Conservation (phyloP, 2,888 invertebrate genomes). For the Drosophila paucipuncta region DNA sequence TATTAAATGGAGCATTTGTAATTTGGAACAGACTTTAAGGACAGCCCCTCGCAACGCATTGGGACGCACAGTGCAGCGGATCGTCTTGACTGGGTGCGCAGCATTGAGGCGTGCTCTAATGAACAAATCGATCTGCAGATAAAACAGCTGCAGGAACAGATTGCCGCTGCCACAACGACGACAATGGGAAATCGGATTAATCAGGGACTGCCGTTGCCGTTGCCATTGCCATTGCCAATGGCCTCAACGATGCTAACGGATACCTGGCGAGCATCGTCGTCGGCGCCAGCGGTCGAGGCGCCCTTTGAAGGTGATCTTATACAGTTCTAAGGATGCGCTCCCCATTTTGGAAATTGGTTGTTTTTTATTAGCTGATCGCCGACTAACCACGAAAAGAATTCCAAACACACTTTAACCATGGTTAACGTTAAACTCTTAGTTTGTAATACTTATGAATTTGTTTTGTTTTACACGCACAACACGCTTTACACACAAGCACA, state of each 20-base stretch:
- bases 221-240: conserved; percentile 81
- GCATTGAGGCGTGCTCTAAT: conserved; percentile 93
- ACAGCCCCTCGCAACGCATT: conserved; percentile 92
- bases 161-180: conserved; percentile 76
- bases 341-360: conserved; percentile 34
- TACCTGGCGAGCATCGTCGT: conserved; percentile 1
- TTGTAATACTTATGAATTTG: conserved; percentile 28
- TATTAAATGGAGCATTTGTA: background rate
- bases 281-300: conserved; percentile 20
- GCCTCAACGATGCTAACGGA: background rate
- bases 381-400: conserved; percentile 22
- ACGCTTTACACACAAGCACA: background rate
- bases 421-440: conserved; percentile 31
- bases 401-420: conserved; percentile 2
- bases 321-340: conserved; percentile 80
- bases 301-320: conserved; percentile 88
- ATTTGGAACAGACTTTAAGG: conserved; percentile 91
- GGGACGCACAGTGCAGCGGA: conserved; percentile 93
- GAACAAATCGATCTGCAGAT: conserved; percentile 92
- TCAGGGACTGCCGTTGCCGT: conserved; percentile 86
- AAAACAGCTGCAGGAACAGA: conserved; percentile 86
- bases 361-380: conserved; percentile 21
- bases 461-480: background rate
- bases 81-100: conserved; percentile 93
- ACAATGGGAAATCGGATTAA: conserved; percentile 85